Conservation (phyloP, 2,888 invertebrate genomes). For the Monoplex corrugatus region DNA sequence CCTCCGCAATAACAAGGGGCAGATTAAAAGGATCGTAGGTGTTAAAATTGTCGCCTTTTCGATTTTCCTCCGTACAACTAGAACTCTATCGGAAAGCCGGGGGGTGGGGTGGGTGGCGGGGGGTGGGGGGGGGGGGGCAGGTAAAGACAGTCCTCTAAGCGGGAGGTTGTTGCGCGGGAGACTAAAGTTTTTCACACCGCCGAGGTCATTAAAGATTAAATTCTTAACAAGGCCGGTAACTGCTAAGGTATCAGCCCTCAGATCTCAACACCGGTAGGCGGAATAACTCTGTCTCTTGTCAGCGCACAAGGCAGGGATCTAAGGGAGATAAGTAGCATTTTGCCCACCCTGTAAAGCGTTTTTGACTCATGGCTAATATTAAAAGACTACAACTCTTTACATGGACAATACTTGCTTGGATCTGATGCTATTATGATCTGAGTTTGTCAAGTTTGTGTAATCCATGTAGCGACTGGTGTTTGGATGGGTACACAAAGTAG, state of each 20-base stretch:
- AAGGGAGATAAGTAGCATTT: not conserved
- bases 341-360: not conserved
- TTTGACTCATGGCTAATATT: too few relatives aligned
- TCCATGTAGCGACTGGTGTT: not conserved
- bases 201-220: conserved; percentile 32
- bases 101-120: not conserved
- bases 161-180: too few relatives aligned
- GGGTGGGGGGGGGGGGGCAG: not conserved
- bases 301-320: not conserved
- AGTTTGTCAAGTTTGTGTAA: not conserved
- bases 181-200: not conserved
- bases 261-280: not conserved
- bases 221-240: conserved; percentile 26
- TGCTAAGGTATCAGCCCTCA: not conserved
- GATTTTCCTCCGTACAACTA: not conserved
- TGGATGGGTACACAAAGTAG: too few relatives aligned
- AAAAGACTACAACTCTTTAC: not conserved
- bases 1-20: not conserved
- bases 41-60: not conserved
- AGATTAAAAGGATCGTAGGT: conserved; percentile 11
- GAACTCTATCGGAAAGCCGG: not conserved
- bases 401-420: not conserved
- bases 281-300: not conserved
- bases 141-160: too few relatives aligned
- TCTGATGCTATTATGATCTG: not conserved